Evolutionary conservation across 1,140 invertebrate species (phyloP), one percentile per base, ranked within the genome.

Genomic region (Drosophila erecta): DNA sequence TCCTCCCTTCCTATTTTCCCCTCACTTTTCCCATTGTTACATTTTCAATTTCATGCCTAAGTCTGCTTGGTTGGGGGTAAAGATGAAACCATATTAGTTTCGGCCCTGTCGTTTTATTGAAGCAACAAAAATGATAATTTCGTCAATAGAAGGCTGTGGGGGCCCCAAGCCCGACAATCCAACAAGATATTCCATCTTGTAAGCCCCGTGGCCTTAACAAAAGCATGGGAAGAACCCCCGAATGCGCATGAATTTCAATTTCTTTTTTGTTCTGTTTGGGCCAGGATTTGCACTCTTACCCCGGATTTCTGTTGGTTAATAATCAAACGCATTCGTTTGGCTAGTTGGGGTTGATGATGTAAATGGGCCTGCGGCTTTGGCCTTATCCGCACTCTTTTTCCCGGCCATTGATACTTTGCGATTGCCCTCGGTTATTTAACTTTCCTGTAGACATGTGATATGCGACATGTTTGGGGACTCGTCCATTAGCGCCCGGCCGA

Each of bases 121-220:
- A 79, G 84, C 75, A 89, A 89, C 84, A 83, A 62, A 87, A 87
- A 87, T 87, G 79, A 87, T 89, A 87, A 87, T 89, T 87, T 79
- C 56, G 66, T 89, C 83, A 79, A 89, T 76, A 89, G 66, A 76
- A 86, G 54, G 65, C 24, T 46, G 30, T 30, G 60, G 64, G 37
- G 44, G 33, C 59, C 37, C 2, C 4, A 38, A 14, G 12, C 5
- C 35, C 38, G 11, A 33, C 15, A 24, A 24, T 0, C 40, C 20
- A 30, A 30, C 24, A 22, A 54, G 35, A 69, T 60, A 80, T 56
- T 55, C 62, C 76, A 61, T 35, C 62, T 51, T 53, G 56, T 46
- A 70, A 71, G 66, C 58, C 72, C 59, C 46, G 15, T 50, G 44
- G 56, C 47, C 30, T 35, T 55, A 46, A 53, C 56, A 41, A 62